Evolutionary conservation across 1,140 invertebrate genomes (phyloP), one percentile per base, ranked within the genome.

Genomic region (Lysiphlebus fabarum): DNA sequence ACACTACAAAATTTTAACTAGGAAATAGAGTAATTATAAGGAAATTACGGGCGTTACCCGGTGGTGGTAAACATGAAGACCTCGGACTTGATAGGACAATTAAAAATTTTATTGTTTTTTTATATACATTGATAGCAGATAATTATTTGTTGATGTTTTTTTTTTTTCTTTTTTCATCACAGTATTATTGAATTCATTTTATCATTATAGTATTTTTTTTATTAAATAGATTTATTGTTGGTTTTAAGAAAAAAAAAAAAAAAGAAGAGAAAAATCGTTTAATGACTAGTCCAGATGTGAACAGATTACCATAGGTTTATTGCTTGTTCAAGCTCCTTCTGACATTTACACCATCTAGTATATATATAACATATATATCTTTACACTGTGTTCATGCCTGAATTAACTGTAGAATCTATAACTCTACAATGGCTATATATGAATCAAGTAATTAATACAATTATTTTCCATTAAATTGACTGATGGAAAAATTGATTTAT

Each of bases 11-110:
- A 59, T 57, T 60, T 54, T 56, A 56, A 42, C 36, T 55, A 71
- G 74, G 74, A 76, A 76, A 76, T 76, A 62, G 68, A 73, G 70
- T 76, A 76, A 76, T 76, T 75, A 76, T 70, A 68, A 73, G 74
- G 74, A 76, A 76, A 76, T 74, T 66, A 73, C 72, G 68, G 74
- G 74, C 74, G 74, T 74, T 65, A 69, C 72, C 61, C 54, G 66
- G 73, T 68, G 71, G 73, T 70, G 63, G 62, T 58, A 66, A 56
- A 56, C 56, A 48, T 54, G 17, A 49, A 49, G 58, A 49, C 37
- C 51, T 55, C 51, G 43, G 59, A 26, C 17, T 26, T 26, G 17
- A 26, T 26, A 26, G 17, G 17, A 37, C 51, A 57, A 41, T 56
- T 33, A 26, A 50, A 59, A 62, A 54, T 56, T 61, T 53, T 45